These are phyloP conservation scores for Rhingia rostrata DNA, from an alignment of 2,888 invertebrate genomes.

Conservation along the genomic window DNA sequence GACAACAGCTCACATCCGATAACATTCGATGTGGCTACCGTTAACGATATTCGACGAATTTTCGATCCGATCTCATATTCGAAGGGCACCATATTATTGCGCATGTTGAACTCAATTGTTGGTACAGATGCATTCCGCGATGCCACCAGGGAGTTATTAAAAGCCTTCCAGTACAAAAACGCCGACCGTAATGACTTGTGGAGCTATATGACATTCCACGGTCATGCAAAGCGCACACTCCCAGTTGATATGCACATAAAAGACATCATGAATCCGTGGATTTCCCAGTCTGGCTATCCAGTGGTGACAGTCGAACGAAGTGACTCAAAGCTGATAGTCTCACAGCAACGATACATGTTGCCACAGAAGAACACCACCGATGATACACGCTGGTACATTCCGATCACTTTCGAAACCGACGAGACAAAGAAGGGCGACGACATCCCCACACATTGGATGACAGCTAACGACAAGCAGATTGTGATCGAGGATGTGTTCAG, in stretches of 20 bases:
- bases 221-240: constrained; percentile 81
- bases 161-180: constrained; percentile 84
- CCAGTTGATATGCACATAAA: constrained; percentile 83
- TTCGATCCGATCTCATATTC: constrained; percentile 90
- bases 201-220: constrained; percentile 86
- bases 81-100: constrained; percentile 88
- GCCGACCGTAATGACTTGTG: constrained; percentile 88
- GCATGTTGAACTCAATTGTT: constrained; percentile 89
- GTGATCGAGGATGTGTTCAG: constrained; percentile 79
- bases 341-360: constrained; percentile 81
- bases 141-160: constrained; percentile 84
- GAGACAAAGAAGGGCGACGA: constrained; percentile 78
- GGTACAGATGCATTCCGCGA: constrained; percentile 85
- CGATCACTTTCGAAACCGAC: constrained; percentile 81
- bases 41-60: constrained; percentile 86
- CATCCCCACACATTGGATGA: constrained; percentile 81
- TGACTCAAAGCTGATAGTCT: constrained; percentile 78
- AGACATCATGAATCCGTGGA: constrained; percentile 88
- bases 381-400: constrained; percentile 80
- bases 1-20: constrained; percentile 87
- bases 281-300: constrained; percentile 87
- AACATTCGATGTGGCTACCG: constrained; percentile 85
- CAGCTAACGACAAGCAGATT: constrained; percentile 78
- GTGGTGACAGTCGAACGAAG: constrained; percentile 85
- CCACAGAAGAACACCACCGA: constrained; percentile 79